Conservation (phyloP, 1,140 invertebrate species). For the Papilio machaon region DNA sequence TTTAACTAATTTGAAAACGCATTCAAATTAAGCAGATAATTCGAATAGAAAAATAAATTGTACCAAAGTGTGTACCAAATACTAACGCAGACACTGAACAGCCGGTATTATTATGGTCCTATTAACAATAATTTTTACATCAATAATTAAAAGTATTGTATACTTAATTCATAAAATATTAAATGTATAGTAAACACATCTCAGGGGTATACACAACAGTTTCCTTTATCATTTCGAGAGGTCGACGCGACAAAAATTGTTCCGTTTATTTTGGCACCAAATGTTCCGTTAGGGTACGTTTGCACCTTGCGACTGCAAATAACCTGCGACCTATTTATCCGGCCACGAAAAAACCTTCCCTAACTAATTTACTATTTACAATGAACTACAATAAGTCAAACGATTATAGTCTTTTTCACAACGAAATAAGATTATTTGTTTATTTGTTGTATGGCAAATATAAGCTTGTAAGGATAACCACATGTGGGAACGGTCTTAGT, state of each 20-base stretch:
- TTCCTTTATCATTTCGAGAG: slow-evolving; percentile 62
- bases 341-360: slow-evolving; percentile 59
- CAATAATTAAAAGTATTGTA: too few relatives aligned
- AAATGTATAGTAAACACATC: slow-evolving; percentile 41
- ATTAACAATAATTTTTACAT: too few relatives aligned
- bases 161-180: slow-evolving; percentile 31
- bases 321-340: slow-evolving; percentile 79
- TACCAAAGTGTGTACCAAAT: too few relatives aligned
- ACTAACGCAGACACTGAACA: too few relatives aligned
- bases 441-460: slow-evolving; percentile 22
- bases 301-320: slow-evolving; percentile 78
- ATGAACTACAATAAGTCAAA: background rate
- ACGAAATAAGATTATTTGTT: slow-evolving; percentile 7
- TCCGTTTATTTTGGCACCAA: slow-evolving; percentile 69
- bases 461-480: slow-evolving; percentile 57
- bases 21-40: too few relatives aligned
- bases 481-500: slow-evolving; percentile 74
- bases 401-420: slow-evolving; percentile 45
- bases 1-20: too few relatives aligned
- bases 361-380: slow-evolving; percentile 23
- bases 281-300: slow-evolving; percentile 67
- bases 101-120: too few relatives aligned
- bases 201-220: slow-evolving; percentile 52
- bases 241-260: slow-evolving; percentile 59
- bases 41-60: too few relatives aligned